phyloP scores from a whole-genome alignment of 2,113 vertebrate genomes.

The Telmatochromis brachygnathus region DNA sequence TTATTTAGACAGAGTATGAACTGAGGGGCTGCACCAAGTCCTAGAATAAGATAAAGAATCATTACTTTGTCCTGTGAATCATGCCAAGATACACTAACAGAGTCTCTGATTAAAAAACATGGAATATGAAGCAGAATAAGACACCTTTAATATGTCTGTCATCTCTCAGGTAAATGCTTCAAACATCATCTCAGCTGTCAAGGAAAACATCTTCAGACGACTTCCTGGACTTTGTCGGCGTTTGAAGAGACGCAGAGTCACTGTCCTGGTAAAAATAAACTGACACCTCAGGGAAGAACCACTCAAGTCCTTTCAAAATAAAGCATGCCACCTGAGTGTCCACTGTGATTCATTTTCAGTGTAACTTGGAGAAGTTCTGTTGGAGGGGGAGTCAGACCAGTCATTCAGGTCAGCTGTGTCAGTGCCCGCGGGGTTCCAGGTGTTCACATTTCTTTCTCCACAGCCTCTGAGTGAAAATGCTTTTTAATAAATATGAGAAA shows the following conservation, averaged over 20 bases:
- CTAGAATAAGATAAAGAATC: not conserved
- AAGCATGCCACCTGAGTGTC: not conserved
- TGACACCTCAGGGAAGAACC: not conserved
- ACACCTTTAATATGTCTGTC: not conserved
- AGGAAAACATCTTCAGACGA: not conserved
- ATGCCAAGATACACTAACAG: not conserved
- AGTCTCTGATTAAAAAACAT: not conserved
- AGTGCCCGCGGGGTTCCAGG: slow-evolving; percentile 22
- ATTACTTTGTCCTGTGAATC: not conserved
- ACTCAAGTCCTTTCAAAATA: not conserved
- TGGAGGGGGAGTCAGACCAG: not conserved
- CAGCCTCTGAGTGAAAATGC: slow-evolving; percentile 2
- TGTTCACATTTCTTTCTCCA: slow-evolving; percentile 46
- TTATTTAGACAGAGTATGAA: not conserved
- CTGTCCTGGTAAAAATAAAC: slow-evolving; percentile 34
- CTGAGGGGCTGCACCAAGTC: not conserved
- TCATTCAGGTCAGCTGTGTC: slow-evolving; percentile 40
- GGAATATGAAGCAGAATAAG: not conserved
- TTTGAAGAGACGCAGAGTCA: slow-evolving; percentile 47
- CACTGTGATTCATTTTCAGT: slow-evolving; percentile 1
- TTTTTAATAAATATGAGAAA: not conserved
- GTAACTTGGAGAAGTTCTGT: slow-evolving; percentile 45
- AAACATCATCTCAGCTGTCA: not conserved
- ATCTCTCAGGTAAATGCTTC: not conserved
- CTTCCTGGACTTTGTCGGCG: slow-evolving; percentile 55